Evolutionary conservation across 2,113 vertebrate species (phyloP).

Genomic region (Picathartes gymnocephalus): DNA sequence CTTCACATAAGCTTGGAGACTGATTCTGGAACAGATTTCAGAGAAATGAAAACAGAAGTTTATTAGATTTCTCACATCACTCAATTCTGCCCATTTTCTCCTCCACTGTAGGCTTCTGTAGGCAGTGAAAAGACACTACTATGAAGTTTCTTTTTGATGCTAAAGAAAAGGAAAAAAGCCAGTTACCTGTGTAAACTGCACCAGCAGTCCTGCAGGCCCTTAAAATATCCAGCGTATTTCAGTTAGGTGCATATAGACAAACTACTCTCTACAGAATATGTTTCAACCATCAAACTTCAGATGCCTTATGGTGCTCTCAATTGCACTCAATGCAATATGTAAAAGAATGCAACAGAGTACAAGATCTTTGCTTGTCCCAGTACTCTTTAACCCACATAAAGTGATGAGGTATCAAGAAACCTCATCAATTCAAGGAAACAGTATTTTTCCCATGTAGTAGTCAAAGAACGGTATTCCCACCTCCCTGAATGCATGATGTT

Average conservation of each 20-base stretch:
- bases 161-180: background rate
- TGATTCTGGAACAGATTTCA: background rate
- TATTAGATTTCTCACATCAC: background rate
- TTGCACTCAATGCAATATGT: background rate
- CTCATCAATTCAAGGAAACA: background rate
- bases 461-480: background rate
- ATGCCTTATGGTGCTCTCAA: background rate
- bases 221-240: background rate
- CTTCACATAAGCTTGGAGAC: background rate
- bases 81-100: background rate
- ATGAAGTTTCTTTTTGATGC: background rate
- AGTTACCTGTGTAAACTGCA: background rate
- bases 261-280: background rate
- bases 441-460: background rate
- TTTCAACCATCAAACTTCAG: background rate
- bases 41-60: background rate
- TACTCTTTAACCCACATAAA: background rate
- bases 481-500: accelerated
- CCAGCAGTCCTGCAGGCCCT: background rate
- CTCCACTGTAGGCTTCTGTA: background rate
- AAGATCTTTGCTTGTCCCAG: background rate
- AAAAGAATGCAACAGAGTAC: background rate
- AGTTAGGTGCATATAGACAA: background rate
- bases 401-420: background rate
- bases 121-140: background rate